A percentile compares a stretch with the other conserved stretches of the same genome.
Conservation (phyloP, 1,140 invertebrate genomes). For the Forficula auricularia region DNA sequence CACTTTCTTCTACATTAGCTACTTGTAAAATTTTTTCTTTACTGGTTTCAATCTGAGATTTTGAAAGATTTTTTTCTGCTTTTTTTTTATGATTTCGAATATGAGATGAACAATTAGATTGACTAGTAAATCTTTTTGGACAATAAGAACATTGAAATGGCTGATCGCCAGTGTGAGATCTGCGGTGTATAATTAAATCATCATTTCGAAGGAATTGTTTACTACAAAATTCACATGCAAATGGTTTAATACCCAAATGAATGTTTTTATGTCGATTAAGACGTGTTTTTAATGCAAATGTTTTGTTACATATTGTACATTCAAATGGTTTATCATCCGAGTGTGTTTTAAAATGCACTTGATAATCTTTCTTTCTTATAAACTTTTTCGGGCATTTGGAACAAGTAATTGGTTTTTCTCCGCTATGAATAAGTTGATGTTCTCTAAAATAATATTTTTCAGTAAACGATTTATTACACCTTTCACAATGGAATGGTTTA, state of each 20-base stretch:
- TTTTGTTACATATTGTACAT: conserved; percentile 29
- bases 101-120: too few relatives aligned
- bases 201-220: conserved; percentile 5
- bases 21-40: too few relatives aligned
- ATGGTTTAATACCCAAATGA: conserved; percentile 6
- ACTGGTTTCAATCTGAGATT: too few relatives aligned
- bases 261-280: conserved; percentile 3
- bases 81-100: too few relatives aligned
- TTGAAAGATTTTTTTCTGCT: too few relatives aligned
- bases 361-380: conserved; percentile 16
- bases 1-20: too few relatives aligned
- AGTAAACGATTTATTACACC: conserved; percentile 6
- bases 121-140: too few relatives aligned
- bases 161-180: too few relatives aligned
- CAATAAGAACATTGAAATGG: too few relatives aligned
- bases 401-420: conserved; percentile 35
- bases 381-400: conserved; percentile 25
- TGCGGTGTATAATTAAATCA: background rate
- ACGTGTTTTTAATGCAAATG: conserved; percentile 8
- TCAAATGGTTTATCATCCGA: conserved; percentile 36
- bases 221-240: conserved; percentile 4
- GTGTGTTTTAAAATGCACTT: conserved; percentile 35
- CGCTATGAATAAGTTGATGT: conserved; percentile 35
- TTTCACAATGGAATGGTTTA: conserved; percentile 13
- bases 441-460: conserved; percentile 23